Conservation (phyloP, 2,888 invertebrate genomes). For the Hydrotaea diabolus region DNA sequence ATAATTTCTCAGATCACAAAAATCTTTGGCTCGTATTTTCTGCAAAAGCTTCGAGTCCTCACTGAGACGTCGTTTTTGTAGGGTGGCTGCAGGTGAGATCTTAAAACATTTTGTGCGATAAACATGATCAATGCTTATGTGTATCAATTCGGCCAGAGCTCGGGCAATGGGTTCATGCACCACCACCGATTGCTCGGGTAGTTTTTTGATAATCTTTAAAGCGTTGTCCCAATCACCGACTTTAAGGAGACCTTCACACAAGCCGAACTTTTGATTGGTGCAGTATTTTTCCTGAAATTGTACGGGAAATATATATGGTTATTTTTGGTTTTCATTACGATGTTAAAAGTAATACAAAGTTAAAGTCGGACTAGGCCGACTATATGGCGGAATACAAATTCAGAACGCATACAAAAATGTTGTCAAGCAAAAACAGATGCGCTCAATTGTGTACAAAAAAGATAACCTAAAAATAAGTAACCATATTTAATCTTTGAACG, state of each 20-base stretch:
- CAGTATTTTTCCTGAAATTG: slow-evolving; percentile 75
- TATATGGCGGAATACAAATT: too few species aligned
- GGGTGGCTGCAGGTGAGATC: slow-evolving; percentile 83
- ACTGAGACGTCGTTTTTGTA: slow-evolving; percentile 84
- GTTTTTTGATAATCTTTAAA: slow-evolving; percentile 87
- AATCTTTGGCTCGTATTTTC: slow-evolving; percentile 83
- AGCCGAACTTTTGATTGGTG: slow-evolving; percentile 94
- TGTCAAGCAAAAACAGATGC: too few species aligned
- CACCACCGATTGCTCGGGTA: slow-evolving; percentile 91
- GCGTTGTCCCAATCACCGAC: slow-evolving; percentile 96
- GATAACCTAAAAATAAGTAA: too few species aligned
- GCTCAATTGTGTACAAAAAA: too few species aligned
- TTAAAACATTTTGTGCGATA: slow-evolving; percentile 89
- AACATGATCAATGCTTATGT: slow-evolving; percentile 91
- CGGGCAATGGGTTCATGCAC: slow-evolving; percentile 89
- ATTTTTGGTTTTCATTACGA: too few species aligned
- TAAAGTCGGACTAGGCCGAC: too few species aligned
- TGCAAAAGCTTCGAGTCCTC: slow-evolving; percentile 76
- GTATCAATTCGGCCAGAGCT: slow-evolving; percentile 90
- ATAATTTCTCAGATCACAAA: slow-evolving; percentile 87
- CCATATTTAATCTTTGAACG: too few species aligned
- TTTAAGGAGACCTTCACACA: slow-evolving; percentile 92
- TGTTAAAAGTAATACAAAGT: too few species aligned
- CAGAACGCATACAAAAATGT: too few species aligned
- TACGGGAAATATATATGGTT: background rate